Conservation (phyloP, 1,140 invertebrate genomes). For the Hermatobates lingyangjiaoensis region DNA sequence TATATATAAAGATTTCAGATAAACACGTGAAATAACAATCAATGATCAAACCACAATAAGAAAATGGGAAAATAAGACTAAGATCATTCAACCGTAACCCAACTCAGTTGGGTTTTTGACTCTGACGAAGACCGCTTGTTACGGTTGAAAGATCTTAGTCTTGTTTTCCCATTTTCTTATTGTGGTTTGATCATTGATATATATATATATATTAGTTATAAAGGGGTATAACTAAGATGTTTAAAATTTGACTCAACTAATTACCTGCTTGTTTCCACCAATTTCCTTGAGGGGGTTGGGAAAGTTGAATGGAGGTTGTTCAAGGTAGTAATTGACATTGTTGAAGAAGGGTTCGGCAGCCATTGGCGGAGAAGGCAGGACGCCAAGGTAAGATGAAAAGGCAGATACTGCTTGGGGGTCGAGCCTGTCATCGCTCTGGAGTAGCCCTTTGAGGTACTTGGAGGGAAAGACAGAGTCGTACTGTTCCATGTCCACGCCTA, state of each 20-base stretch:
- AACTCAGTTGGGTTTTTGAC: too few relatives aligned
- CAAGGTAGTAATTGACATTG: conserved; percentile 57
- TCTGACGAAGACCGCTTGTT: too few relatives aligned
- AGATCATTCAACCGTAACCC: too few relatives aligned
- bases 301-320: conserved; percentile 67
- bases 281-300: conserved; percentile 50
- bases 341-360: conserved; percentile 53
- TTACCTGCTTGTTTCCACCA: conserved; percentile 51
- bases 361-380: conserved; percentile 40
- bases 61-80: too few relatives aligned
- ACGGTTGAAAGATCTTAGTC: too few relatives aligned
- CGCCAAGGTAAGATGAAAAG: conserved; percentile 53
- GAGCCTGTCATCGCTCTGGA: conserved; percentile 39
- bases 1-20: too few relatives aligned
- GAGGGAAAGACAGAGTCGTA: conserved; percentile 54
- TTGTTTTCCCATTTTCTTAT: too few relatives aligned
- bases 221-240: too few relatives aligned
- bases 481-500: conserved; percentile 76
- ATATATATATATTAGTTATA: too few relatives aligned
- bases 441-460: conserved; percentile 52
- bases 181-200: too few relatives aligned
- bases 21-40: too few relatives aligned
- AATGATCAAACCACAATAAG: too few relatives aligned
- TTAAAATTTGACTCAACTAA: conserved; percentile 14
- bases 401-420: conserved; percentile 32